Conservation (phyloP, 2,113 vertebrate genomes). For the Cepphus grylle region DNA sequence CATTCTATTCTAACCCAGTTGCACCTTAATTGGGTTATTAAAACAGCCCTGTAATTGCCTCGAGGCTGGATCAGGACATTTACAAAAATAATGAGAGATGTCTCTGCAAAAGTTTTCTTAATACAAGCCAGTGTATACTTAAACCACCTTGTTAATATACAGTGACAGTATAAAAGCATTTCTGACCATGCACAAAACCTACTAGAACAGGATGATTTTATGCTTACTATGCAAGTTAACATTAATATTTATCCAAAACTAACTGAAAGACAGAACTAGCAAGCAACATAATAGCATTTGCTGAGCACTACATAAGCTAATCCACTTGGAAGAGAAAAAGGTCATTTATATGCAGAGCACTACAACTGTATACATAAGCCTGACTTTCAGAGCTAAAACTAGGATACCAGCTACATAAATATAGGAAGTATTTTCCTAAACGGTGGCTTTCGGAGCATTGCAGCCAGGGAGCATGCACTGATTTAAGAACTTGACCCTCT, state of each 20-base stretch:
- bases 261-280: conserved; percentile 3
- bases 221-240: conserved; percentile 6
- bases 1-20: conserved; percentile 4
- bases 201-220: neutral
- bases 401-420: neutral
- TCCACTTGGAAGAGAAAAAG: conserved; percentile 9
- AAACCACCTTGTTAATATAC: neutral
- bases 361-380: neutral
- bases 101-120: neutral
- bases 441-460: neutral
- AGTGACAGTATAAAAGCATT: neutral
- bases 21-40: conserved; percentile 20
- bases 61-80: neutral
- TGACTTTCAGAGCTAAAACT: conserved; percentile 2
- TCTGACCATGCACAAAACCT: neutral
- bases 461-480: neutral
- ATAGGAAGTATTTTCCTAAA: neutral
- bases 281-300: neutral
- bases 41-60: neutral
- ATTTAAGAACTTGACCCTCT: neutral
- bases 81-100: conserved; percentile 20
- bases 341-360: neutral
- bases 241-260: conserved; percentile 45
- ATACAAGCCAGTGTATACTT: neutral
- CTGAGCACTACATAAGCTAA: conserved; percentile 2